Evolutionary conservation across 2,797 vertebrate genomes (phyloP).

Genomic region (Lagocephalus sceleratus): DNA sequence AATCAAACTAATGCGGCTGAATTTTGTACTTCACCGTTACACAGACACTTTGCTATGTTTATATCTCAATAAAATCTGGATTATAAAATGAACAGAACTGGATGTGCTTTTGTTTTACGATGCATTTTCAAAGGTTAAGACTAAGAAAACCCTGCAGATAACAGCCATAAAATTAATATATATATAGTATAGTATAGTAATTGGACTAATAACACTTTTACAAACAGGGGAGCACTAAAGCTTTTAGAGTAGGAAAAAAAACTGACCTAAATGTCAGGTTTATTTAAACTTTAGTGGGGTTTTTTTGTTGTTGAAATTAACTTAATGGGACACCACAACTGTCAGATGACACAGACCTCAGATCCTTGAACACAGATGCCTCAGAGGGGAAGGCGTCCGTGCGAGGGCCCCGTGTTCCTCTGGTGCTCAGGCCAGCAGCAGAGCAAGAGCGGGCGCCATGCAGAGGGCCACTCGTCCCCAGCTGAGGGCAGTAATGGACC

Average conservation of each 20-base stretch:
- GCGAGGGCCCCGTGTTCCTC: neutral
- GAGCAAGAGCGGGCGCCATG: slow-evolving; percentile 39
- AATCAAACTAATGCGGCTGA: slow-evolving; percentile 45
- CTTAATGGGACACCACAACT: too few relatives aligned
- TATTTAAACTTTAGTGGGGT: too few relatives aligned
- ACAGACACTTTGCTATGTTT: slow-evolving; percentile 11
- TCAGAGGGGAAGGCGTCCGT: neutral
- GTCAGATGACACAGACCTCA: too few relatives aligned
- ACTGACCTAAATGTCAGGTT: too few relatives aligned
- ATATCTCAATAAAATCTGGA: slow-evolving; percentile 30
- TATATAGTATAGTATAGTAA: too few relatives aligned
- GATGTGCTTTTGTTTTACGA: slow-evolving; percentile 21
- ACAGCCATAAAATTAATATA: neutral
- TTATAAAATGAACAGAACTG: slow-evolving; percentile 14
- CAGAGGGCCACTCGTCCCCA: slow-evolving; percentile 38
- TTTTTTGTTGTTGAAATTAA: too few relatives aligned
- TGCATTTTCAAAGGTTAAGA: neutral
- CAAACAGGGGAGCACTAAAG: too few relatives aligned
- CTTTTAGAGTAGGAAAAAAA: too few relatives aligned
- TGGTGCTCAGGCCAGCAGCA: slow-evolving; percentile 50
- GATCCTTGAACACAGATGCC: too few relatives aligned
- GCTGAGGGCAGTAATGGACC: slow-evolving; percentile 16
- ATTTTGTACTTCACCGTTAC: slow-evolving; percentile 39
- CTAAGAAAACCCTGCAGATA: neutral
- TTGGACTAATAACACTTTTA: too few relatives aligned